These are phyloP conservation scores for Beroe forskalii DNA, from an alignment of 37 sponge, comb jelly and placozoan genomes.

Conservation along the genomic window DNA sequence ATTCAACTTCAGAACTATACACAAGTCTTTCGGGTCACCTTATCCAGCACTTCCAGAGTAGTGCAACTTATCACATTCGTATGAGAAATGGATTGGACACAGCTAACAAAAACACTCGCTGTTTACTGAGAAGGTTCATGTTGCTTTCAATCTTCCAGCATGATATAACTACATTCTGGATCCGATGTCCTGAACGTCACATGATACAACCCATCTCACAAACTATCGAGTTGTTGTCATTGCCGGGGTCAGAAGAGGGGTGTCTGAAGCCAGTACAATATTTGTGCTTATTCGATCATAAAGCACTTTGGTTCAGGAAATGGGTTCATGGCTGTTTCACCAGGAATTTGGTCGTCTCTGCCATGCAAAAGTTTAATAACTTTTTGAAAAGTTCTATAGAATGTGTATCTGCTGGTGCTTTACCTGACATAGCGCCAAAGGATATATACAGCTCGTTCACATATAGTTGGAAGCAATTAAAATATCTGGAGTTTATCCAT, in stretches of 20 bases:
- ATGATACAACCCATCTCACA: slow-evolving; percentile 22
- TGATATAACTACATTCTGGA: slow-evolving; percentile 37
- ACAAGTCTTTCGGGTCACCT: slow-evolving; percentile 19
- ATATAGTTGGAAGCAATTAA: slow-evolving; percentile 30
- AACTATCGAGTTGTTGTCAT: slow-evolving; percentile 12
- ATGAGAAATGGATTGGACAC: slow-evolving; percentile 39
- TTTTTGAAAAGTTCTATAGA: slow-evolving; percentile 4
- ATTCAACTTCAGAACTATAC: slow-evolving; percentile 28
- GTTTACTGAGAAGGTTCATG: slow-evolving; percentile 50
- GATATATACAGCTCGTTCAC: slow-evolving; percentile 48
- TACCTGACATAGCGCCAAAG: slow-evolving; percentile 13
- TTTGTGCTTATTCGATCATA: slow-evolving; percentile 1
- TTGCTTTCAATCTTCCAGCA: slow-evolving; percentile 48
- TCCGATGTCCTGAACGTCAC: slow-evolving; percentile 21
- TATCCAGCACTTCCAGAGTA: slow-evolving; percentile 37
- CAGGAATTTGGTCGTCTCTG: neutral
- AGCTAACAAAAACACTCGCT: slow-evolving; percentile 24
- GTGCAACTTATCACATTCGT: slow-evolving; percentile 1
- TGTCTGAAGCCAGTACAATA: slow-evolving; percentile 3
- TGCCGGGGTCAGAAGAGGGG: neutral
- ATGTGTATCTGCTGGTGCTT: neutral
- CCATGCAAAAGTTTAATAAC: slow-evolving; percentile 5
- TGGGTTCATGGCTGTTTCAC: slow-evolving; percentile 40
- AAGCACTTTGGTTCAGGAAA: slow-evolving; percentile 51
- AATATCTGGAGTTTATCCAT: slow-evolving; percentile 28